Percentiles rank a stretch among this genome's conserved stretches.
phyloP scores from a whole-genome alignment of 2,797 vertebrate genomes.

The Chromobotia macracanthus region DNA sequence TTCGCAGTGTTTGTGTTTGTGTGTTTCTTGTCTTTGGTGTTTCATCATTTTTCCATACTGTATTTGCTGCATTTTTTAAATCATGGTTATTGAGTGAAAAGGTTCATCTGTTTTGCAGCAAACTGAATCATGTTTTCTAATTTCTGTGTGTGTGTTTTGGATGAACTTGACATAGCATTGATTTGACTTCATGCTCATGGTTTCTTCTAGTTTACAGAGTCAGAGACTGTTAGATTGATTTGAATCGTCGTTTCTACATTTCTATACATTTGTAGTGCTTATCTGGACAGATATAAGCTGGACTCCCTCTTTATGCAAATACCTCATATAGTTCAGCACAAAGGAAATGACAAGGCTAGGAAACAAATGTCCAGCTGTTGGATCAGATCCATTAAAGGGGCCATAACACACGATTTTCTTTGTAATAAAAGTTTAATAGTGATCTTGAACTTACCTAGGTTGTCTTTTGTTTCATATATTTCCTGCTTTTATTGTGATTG shows the following conservation, averaged over 20 bases:
- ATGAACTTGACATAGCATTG: not conserved
- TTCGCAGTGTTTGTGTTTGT: constrained; percentile 17
- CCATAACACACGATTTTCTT: not conserved
- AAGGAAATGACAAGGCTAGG: no score
- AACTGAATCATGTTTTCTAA: not conserved
- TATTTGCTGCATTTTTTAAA: constrained; percentile 3
- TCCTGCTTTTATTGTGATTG: not conserved
- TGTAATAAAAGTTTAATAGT: no score
- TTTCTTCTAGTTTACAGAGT: no score
- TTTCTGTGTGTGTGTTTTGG: not conserved
- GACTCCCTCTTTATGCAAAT: not conserved
- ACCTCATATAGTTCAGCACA: no score
- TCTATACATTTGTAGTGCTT: no score
- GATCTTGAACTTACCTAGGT: not conserved
- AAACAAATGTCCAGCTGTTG: not conserved
- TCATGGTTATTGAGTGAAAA: constrained; percentile 12
- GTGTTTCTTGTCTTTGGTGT: constrained; percentile 23
- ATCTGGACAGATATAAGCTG: not conserved
- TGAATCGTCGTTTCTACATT: not conserved
- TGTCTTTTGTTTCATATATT: not conserved
- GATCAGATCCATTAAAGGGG: not conserved
- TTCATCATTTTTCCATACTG: constrained; percentile 29
- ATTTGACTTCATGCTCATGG: not conserved
- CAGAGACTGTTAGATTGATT: no score
- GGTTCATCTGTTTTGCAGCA: not conserved